These are phyloP conservation scores for Coluber constrictor DNA, from an alignment of 2,797 vertebrate genomes.

Conservation along the genomic window DNA sequence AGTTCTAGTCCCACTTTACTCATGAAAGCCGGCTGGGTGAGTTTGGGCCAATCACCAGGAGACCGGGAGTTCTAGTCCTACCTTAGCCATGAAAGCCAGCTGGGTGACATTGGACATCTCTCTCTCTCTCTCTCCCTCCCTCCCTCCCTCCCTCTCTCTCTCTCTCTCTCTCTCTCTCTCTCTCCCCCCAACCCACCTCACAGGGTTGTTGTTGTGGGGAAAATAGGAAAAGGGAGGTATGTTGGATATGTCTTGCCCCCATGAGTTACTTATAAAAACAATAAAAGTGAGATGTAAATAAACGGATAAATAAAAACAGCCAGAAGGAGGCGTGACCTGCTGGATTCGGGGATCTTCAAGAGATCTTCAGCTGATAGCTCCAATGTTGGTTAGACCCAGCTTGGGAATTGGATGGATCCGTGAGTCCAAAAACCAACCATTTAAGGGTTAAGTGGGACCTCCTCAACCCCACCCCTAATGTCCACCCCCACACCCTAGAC, in stretches of 20 bases:
- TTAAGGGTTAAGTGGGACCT: slow-evolving; percentile 62
- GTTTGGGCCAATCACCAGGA: background rate
- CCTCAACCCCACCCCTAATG: background rate
- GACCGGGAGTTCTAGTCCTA: background rate
- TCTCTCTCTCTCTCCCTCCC: too few species aligned
- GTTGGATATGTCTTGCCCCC: background rate
- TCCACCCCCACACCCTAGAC: background rate
- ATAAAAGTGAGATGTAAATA: background rate
- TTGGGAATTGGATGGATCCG: slow-evolving; percentile 59
- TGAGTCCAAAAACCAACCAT: slow-evolving; percentile 33
- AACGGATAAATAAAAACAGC: slow-evolving; percentile 14
- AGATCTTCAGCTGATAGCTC: slow-evolving; percentile 28
- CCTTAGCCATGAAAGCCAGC: background rate
- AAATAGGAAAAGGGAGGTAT: background rate
- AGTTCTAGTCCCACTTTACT: too few species aligned
- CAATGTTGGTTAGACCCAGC: slow-evolving; percentile 11
- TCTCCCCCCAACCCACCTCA: too few species aligned
- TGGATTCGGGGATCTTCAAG: slow-evolving; percentile 47
- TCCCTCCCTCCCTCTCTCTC: too few species aligned
- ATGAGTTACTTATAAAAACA: background rate
- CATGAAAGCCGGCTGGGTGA: background rate
- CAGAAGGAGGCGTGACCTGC: slow-evolving; percentile 42
- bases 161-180: too few species aligned
- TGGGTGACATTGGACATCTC: too few species aligned
- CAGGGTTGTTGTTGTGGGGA: background rate